Conservation (phyloP, 1,140 invertebrate species). For the Oppia nitens region DNA sequence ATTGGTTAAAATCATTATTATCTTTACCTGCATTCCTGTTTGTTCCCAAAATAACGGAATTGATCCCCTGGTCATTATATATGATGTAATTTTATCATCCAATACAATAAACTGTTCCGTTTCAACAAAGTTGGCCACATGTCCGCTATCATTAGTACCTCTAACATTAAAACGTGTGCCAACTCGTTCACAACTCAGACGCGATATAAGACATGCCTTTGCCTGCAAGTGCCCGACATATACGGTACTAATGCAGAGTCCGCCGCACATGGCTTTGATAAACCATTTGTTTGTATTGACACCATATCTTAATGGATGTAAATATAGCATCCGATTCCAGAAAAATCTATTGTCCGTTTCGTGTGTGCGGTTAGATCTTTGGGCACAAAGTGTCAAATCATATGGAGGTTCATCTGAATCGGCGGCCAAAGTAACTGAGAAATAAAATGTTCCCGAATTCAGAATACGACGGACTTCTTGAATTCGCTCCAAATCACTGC, state of each 20-base stretch:
- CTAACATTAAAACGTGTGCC: conserved; percentile 93
- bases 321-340: conserved; percentile 76
- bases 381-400: conserved; percentile 82
- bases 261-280: conserved; percentile 83
- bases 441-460: conserved; percentile 92
- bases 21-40: conserved; percentile 71
- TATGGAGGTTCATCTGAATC: conserved; percentile 29
- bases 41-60: conserved; percentile 99
- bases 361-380: conserved; percentile 55
- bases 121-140: conserved; percentile 99
- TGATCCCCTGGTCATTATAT: conserved; percentile 68
- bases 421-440: conserved; percentile 61
- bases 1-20: background rate
- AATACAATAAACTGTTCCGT: conserved; percentile 91
- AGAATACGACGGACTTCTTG: conserved; percentile 55
- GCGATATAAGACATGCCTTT: conserved; percentile 77
- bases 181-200: conserved; percentile 87
- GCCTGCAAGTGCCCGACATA: conserved; percentile 85
- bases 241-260: conserved; percentile 83
- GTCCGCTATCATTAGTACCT: conserved; percentile 95
- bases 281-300: conserved; percentile 75
- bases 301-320: conserved; percentile 73
- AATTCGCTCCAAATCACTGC: conserved; percentile 59
- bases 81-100: conserved; percentile 51
- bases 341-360: conserved; percentile 87